Percentiles rank a stretch among this genome's conserved stretches.
These are phyloP conservation scores for Agrypnia vestita DNA, from an alignment of 1,140 invertebrate genomes.

Conservation along the genomic window DNA sequence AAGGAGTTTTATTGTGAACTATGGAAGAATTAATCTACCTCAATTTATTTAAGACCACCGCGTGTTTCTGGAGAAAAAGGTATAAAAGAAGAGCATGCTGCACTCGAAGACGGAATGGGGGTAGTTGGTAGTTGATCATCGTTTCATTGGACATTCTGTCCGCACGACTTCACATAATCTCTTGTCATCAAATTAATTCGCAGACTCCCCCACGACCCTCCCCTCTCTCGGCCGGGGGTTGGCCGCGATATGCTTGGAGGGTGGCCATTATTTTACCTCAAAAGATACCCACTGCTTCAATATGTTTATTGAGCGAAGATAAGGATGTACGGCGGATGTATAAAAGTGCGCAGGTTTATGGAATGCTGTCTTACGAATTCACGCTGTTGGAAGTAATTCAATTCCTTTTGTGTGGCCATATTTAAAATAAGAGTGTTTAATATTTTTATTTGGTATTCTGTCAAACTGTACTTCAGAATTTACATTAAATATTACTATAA, in stretches of 20 bases:
- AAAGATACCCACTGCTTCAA: neutral
- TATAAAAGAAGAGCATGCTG: neutral
- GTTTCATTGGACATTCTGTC: slow-evolving; percentile 34
- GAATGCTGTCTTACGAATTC: too few species aligned
- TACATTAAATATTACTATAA: too few species aligned
- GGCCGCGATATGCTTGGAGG: neutral
- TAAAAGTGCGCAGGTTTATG: too few species aligned
- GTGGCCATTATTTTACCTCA: slow-evolving; percentile 9
- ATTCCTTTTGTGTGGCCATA: too few species aligned
- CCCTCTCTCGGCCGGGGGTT: neutral
- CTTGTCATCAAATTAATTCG: slow-evolving; percentile 56
- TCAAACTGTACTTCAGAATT: too few species aligned
- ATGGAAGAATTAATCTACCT: neutral
- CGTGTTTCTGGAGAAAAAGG: too few species aligned
- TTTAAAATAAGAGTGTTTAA: too few species aligned
- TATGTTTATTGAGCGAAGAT: neutral
- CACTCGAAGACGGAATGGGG: slow-evolving; percentile 9
- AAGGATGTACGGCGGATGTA: too few species aligned
- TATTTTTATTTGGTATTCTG: too few species aligned
- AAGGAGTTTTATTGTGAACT: neutral
- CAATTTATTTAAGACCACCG: too few species aligned
- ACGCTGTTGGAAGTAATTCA: too few species aligned
- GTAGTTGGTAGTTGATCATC: slow-evolving; percentile 38
- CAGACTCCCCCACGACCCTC: slow-evolving; percentile 36
- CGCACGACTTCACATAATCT: slow-evolving; percentile 46